phyloP scores from a whole-genome alignment of 2,113 vertebrate genomes.

The Eleginops maclovinus region DNA sequence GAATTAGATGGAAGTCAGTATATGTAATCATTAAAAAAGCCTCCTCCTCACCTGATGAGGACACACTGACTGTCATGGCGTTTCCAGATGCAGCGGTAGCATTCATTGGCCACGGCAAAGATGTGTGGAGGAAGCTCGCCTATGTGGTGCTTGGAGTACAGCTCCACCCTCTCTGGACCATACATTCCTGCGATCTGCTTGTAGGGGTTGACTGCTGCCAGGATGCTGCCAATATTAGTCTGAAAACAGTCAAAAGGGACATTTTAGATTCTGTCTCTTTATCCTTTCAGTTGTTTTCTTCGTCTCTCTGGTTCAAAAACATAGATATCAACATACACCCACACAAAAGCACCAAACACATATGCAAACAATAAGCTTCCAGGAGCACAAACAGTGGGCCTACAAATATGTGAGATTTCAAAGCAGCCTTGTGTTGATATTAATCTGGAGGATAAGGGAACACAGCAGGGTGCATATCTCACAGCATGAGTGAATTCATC shows the following conservation, averaged over 20 bases:
- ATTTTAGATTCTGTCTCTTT: background rate
- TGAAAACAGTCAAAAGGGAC: constrained; percentile 58
- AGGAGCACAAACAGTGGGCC: background rate
- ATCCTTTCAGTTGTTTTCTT: background rate
- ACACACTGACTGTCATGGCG: constrained; percentile 94
- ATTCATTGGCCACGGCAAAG: constrained; percentile 92
- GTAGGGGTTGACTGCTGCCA: constrained; percentile 94
- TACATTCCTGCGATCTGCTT: constrained; percentile 89
- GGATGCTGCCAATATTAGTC: constrained; percentile 95
- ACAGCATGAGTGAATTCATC: background rate
- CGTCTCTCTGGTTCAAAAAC: background rate
- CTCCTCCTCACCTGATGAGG: constrained; percentile 88
- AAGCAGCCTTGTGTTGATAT: constrained; percentile 14
- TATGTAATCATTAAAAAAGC: background rate
- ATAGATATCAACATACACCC: background rate
- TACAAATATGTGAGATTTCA: background rate
- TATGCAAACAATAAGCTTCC: background rate
- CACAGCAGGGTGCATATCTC: background rate
- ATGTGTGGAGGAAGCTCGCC: constrained; percentile 94
- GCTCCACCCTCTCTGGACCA: constrained; percentile 85
- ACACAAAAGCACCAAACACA: background rate
- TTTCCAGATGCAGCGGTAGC: constrained; percentile 95
- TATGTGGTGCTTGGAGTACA: constrained; percentile 89
- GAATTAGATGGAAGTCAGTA: background rate
- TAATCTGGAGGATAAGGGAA: constrained; percentile 32